Base-by-base conservation (phyloP, 2,113 vertebrate genomes). In the Aplodontia rufa region DNA sequence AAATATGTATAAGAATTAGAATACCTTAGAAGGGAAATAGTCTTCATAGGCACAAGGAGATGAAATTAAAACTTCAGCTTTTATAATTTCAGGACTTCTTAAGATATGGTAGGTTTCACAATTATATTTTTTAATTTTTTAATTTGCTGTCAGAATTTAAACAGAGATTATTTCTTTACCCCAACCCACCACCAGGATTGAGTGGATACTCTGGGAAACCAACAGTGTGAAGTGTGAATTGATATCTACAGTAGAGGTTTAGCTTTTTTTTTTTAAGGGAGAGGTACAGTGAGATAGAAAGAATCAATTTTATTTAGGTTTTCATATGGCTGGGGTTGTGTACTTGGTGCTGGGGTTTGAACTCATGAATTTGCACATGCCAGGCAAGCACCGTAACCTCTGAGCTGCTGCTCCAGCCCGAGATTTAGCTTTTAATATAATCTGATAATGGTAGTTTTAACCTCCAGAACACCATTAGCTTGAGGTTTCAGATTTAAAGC, bases 391-490 rank as follows among this genome's bases (percentile, higher is more conserved):
- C n/a, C n/a, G n/a, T n/a, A n/a, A 58, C 55, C 55, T 58, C 55
- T 4, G 20, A 58, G 55, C 16, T 58, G 24, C 20, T 22, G 19
- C 55, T 22, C 55, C 20, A 22, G 20, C 55, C 55, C 55, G 24
- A 58, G 55, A 22, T 20, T 97, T 96, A 96, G 89, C 82, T 97
- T 49, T 97, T 97, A 96, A 85, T 17, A 1, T 94, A 47, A 90
- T 93, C 95, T 96, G 95, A 87, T 66, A 97, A 94, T 90, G 37
- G 94, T 87, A 96, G 90, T 95, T 94, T 92, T 92, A 82, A 90
- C 93, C 96, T 96, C 85, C 32, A n/a, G 75, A 96, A 51, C 79
- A 93, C 53, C 95, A 58, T 78, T 62, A 47, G 6, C 82, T 93
- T 94, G 53, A 93, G 95, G 86, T n/a, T 82, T 75, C 0, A 5